Evolutionary conservation across 2,888 invertebrate genomes (phyloP).

Genomic region (Microctonus hyperodae): DNA sequence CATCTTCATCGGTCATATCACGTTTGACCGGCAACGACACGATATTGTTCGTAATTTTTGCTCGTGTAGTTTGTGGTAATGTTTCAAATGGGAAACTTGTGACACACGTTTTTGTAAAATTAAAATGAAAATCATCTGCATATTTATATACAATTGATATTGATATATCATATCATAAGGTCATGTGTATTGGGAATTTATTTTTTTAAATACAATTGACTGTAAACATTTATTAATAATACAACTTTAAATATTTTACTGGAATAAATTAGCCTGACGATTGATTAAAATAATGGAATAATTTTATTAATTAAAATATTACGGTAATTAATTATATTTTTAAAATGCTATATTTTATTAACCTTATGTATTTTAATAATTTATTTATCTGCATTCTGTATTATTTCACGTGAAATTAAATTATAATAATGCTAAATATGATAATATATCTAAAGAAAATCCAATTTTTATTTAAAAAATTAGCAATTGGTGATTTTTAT

Average conservation of each 20-base stretch:
- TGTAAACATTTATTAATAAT: neutral
- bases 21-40: slow-evolving; percentile 3
- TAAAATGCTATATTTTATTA: neutral
- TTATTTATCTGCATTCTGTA: neutral
- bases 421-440: neutral
- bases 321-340: neutral
- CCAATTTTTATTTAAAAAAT: too few relatives aligned
- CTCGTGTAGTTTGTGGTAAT: neutral
- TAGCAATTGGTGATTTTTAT: neutral
- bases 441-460: neutral
- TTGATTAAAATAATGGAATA: neutral
- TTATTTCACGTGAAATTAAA: neutral
- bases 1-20: slow-evolving; percentile 15
- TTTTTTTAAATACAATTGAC: neutral
- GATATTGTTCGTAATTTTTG: neutral
- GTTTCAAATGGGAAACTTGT: neutral
- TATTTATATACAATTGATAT: neutral
- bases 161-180: neutral
- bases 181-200: neutral
- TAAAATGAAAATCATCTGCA: neutral
- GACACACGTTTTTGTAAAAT: neutral
- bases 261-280: neutral
- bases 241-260: neutral
- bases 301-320: neutral
- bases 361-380: neutral